Evolutionary conservation across 2,113 vertebrate species (phyloP).

Genomic region (Nicator chloris): DNA sequence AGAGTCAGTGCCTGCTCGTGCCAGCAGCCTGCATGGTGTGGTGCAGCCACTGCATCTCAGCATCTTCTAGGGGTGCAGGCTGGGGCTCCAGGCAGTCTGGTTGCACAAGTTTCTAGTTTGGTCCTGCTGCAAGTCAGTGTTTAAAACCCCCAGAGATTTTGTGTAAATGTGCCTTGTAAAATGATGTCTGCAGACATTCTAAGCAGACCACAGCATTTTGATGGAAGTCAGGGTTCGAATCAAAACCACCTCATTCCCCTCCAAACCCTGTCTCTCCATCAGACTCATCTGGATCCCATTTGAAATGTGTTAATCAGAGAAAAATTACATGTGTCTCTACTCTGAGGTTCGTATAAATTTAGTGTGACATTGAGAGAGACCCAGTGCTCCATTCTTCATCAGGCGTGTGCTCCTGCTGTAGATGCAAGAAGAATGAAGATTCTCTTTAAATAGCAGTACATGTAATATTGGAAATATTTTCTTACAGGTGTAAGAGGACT

Average conservation of each 20-base stretch:
- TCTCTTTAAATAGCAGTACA: not conserved
- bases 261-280: not conserved
- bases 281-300: constrained; percentile 15
- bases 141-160: not conserved
- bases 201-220: not conserved
- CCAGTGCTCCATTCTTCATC: not conserved
- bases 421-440: not conserved
- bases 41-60: not conserved
- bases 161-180: not conserved
- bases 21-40: not conserved
- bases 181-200: not conserved
- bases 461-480: not conserved
- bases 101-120: not conserved
- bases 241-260: constrained; percentile 2
- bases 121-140: not conserved
- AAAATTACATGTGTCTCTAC: not conserved
- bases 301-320: not conserved
- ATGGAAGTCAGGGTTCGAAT: constrained; percentile 1
- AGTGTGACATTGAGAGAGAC: not conserved
- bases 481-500: not conserved
- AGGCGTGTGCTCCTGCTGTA: not conserved
- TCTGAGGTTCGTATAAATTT: not conserved
- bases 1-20: not conserved
- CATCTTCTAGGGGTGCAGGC: not conserved
- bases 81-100: not conserved